These are phyloP conservation scores for Umimayanthus chanpuru DNA, from an alignment of 92 coral and sea anemone species.

Conservation along the genomic window DNA sequence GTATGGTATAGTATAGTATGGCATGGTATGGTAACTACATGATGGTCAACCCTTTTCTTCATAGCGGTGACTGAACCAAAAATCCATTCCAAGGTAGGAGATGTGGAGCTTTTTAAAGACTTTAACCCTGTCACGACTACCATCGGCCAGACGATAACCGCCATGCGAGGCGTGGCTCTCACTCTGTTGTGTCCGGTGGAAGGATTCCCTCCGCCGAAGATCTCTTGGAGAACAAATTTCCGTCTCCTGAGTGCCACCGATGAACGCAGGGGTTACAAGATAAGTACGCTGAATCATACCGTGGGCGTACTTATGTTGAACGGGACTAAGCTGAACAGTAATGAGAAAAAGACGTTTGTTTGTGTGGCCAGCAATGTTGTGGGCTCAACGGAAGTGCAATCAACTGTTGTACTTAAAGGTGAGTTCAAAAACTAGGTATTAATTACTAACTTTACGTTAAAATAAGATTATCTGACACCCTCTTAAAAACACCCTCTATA, in stretches of 20 bases:
- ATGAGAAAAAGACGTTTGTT: constrained; percentile 50
- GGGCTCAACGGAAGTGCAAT: constrained; percentile 60
- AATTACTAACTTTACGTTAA: too few species aligned
- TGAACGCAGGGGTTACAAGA: constrained; percentile 44
- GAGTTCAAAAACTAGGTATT: background rate
- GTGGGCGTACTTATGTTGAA: constrained; percentile 20
- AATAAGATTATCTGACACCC: too few species aligned
- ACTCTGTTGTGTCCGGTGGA: constrained; percentile 66
- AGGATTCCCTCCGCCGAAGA: constrained; percentile 71
- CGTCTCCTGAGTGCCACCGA: constrained; percentile 23
- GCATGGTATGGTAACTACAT: background rate
- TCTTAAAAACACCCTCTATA: too few species aligned
- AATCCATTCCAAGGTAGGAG: constrained; percentile 60
- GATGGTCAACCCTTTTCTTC: background rate
- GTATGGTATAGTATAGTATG: background rate
- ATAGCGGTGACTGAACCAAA: constrained; percentile 54
- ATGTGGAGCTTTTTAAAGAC: constrained; percentile 54
- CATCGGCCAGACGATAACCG: constrained; percentile 67
- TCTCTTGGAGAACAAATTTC: constrained; percentile 63
- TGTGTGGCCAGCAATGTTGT: constrained; percentile 72
- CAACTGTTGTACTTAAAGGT: constrained; percentile 72
- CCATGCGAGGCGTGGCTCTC: constrained; percentile 59
- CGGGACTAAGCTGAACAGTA: constrained; percentile 30
- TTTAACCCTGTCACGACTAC: constrained; percentile 31
- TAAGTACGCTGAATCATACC: background rate